Evolutionary conservation across 2,888 invertebrate species (phyloP).

Genomic region (Endomychus coccineus): DNA sequence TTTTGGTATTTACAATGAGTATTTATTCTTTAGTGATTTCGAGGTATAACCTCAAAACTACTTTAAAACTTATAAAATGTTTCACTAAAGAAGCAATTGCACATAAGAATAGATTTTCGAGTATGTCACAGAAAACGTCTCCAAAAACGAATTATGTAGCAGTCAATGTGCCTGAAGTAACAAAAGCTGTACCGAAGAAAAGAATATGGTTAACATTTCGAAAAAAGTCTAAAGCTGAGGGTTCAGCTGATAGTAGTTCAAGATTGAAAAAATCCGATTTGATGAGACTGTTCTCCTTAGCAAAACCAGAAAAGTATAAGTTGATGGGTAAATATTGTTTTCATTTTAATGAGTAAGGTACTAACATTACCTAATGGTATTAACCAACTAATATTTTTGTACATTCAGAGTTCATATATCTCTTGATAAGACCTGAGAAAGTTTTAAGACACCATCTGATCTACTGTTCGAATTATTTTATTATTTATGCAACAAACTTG

Average conservation of each 20-base stretch:
- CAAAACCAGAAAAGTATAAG: constrained; percentile 58
- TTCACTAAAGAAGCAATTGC: constrained; percentile 8
- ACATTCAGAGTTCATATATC: too few relatives aligned
- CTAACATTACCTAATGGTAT: too few relatives aligned
- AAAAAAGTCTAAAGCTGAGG: constrained; percentile 7
- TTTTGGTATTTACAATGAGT: constrained; percentile 22
- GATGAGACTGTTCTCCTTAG: constrained; percentile 50
- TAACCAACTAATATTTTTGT: too few relatives aligned
- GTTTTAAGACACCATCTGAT: too few relatives aligned
- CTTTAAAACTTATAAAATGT: constrained; percentile 10
- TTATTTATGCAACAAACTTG: too few relatives aligned
- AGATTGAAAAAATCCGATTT: constrained; percentile 47
- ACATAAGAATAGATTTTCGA: constrained; percentile 11
- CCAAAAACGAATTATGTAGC: constrained; percentile 31
- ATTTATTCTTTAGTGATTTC: constrained; percentile 23
- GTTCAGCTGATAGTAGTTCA: constrained; percentile 1
- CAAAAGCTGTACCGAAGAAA: constrained; percentile 15
- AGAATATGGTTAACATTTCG: constrained; percentile 12
- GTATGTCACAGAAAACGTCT: constrained; percentile 30
- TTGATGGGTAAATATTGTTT: constrained; percentile 44
- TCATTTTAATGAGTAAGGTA: constrained; percentile 1
- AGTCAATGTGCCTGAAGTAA: constrained; percentile 25
- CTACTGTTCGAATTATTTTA: too few relatives aligned
- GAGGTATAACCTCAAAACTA: constrained; percentile 22
- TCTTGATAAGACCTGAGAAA: too few relatives aligned